phyloP scores from a whole-genome alignment of 1,140 invertebrate genomes.

The Trachymyrmex septentrionalis region DNA sequence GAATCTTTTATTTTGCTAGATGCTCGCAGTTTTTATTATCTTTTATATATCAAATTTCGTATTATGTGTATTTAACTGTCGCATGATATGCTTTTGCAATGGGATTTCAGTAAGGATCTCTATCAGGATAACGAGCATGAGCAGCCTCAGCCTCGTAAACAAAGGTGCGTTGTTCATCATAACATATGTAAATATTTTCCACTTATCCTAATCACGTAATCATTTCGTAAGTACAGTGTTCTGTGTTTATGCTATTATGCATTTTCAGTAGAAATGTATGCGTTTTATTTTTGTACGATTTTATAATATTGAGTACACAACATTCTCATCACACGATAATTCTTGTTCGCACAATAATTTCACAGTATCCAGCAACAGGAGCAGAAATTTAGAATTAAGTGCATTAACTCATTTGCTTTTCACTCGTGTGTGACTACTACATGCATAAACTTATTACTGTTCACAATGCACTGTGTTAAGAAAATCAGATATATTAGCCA shows the following conservation, averaged over 20 bases:
- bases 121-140: conserved; percentile 83
- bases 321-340: conserved; percentile 11
- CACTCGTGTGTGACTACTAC: background rate
- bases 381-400: background rate
- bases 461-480: conserved; percentile 26
- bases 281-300: conserved; percentile 17
- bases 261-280: background rate
- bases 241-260: background rate
- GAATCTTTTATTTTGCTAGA: background rate
- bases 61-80: conserved; percentile 75
- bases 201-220: background rate
- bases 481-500: background rate
- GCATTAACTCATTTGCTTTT: conserved; percentile 38
- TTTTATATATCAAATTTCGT: conserved; percentile 30
- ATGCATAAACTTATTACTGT: background rate
- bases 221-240: conserved; percentile 27
- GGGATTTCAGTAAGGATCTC: conserved; percentile 82
- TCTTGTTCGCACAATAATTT: conserved; percentile 25
- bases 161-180: conserved; percentile 79
- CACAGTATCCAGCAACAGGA: background rate
- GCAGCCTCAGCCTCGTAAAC: conserved; percentile 79
- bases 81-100: conserved; percentile 76
- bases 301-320: conserved; percentile 13
- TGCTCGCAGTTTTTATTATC: background rate
- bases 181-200: conserved; percentile 24